Evolutionary conservation across 2,888 invertebrate species (phyloP), one percentile per base, ranked within the genome.

Genomic region (Glaucopsyche alexis): DNA sequence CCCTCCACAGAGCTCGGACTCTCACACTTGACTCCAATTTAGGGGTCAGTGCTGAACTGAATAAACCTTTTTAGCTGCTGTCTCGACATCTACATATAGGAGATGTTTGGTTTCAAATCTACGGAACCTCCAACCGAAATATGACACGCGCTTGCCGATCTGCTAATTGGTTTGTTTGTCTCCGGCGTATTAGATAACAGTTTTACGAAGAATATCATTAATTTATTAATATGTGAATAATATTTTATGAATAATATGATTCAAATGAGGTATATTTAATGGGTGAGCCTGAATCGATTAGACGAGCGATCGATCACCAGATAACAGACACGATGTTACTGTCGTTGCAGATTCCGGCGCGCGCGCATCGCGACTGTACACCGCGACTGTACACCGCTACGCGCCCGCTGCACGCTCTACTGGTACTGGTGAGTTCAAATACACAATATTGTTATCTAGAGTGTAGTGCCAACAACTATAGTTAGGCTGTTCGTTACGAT

Each of bases 81-180:
- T 55, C 11, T 29, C 5, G 5, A 13, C 13, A 13, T 19, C 14
- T 13, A 0, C 38, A 9, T 6, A 6, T 11, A 16, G 16, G 3
- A 13, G 5, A 60, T 60, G 7, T 19, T 38, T 29, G 6, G 9
- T 16, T 29, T 29, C 6, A 38, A 13, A 60, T 38, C 13, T 60
- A 19, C 60, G 29, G 60, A 38, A 38, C 29, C 60, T 13, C 7
- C 29, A 29, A 1, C 29, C 29, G 29, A 9, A 29, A 7, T 29
- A 16, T 7, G 29, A 29, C 60, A 38, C 29, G 60, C 60, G 29
- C 13, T 13, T 47, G 47, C 60, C 60, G 6, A 29, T 13, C 60
- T 13, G 6, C 29, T 60, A 60, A 60, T 60, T 60, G 29, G 60
- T 60, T 60, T 60, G 60, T 60, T 60, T 60, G 60, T 60, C 60